phyloP scores from a whole-genome alignment of 1,140 invertebrate genomes.

The Sesamia nonagrioides region DNA sequence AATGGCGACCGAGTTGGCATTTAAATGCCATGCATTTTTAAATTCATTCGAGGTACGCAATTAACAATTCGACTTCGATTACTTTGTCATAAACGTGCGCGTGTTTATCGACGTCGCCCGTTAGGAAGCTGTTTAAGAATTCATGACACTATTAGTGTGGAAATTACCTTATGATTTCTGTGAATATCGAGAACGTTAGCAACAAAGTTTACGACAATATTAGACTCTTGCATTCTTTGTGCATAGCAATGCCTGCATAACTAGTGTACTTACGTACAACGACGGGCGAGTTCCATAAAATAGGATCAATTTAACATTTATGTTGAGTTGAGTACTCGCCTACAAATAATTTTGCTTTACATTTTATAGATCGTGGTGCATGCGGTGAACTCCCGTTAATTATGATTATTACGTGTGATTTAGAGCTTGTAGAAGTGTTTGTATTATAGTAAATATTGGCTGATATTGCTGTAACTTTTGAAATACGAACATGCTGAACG shows the following conservation, averaged over 20 bases:
- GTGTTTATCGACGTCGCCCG: constrained; percentile 64
- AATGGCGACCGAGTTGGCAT: constrained; percentile 84
- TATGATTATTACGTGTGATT: constrained; percentile 43
- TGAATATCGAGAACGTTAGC: constrained; percentile 68
- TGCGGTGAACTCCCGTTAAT: constrained; percentile 32
- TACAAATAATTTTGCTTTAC: constrained; percentile 41
- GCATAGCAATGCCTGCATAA: constrained; percentile 22
- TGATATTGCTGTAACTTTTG: constrained; percentile 26
- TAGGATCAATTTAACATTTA: constrained; percentile 47
- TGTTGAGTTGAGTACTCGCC: constrained; percentile 28
- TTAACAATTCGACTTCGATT: constrained; percentile 84
- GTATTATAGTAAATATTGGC: constrained; percentile 32
- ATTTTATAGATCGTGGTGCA: constrained; percentile 42
- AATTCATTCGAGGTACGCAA: constrained; percentile 82
- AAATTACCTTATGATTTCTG: constrained; percentile 73
- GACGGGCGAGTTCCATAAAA: constrained; percentile 34
- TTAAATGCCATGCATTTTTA: constrained; percentile 87
- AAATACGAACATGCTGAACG: constrained; percentile 14
- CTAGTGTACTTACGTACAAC: constrained; percentile 35
- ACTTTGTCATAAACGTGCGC: constrained; percentile 79
- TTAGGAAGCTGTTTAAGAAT: constrained; percentile 77
- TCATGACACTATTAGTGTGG: constrained; percentile 68
- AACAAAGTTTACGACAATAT: constrained; percentile 67
- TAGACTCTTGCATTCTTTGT: constrained; percentile 56
- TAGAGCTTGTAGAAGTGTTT: constrained; percentile 41